Evolutionary conservation across 2,888 invertebrate genomes (phyloP).

Genomic region (Spisula solida): DNA sequence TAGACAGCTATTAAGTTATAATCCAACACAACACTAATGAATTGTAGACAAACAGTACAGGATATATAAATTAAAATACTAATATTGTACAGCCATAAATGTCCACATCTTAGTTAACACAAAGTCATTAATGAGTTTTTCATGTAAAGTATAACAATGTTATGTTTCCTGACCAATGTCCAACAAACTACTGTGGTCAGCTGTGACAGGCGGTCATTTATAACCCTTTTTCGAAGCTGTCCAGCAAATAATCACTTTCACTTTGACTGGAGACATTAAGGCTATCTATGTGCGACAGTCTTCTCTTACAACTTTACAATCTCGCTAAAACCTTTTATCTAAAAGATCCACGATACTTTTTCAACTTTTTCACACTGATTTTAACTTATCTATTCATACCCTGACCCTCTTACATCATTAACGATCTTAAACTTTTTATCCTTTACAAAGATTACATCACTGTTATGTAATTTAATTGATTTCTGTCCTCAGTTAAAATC

Average conservation of each 20-base stretch:
- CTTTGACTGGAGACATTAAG: constrained; percentile 46
- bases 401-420: constrained; percentile 40
- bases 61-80: constrained; percentile 8
- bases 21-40: not conserved
- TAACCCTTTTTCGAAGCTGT: constrained; percentile 50
- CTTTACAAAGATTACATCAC: constrained; percentile 55
- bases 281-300: constrained; percentile 28
- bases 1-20: not conserved
- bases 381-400: constrained; percentile 54
- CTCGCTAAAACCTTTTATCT: constrained; percentile 43
- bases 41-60: not conserved
- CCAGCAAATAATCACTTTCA: constrained; percentile 45
- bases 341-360: constrained; percentile 38
- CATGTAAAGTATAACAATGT: not conserved
- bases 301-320: constrained; percentile 41
- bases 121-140: constrained; percentile 42
- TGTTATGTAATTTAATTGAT: constrained; percentile 56
- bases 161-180: constrained; percentile 28
- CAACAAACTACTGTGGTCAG: constrained; percentile 36
- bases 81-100: constrained; percentile 2
- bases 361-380: constrained; percentile 38
- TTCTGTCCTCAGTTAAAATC: constrained; percentile 53
- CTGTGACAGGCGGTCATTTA: constrained; percentile 48
- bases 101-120: constrained; percentile 23
- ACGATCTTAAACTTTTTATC: constrained; percentile 50